Percentiles rank a stretch among this genome's conserved stretches.
These are phyloP conservation scores for Gallirallus australis DNA, from an alignment of 2,797 vertebrate species.

Conservation along the genomic window DNA sequence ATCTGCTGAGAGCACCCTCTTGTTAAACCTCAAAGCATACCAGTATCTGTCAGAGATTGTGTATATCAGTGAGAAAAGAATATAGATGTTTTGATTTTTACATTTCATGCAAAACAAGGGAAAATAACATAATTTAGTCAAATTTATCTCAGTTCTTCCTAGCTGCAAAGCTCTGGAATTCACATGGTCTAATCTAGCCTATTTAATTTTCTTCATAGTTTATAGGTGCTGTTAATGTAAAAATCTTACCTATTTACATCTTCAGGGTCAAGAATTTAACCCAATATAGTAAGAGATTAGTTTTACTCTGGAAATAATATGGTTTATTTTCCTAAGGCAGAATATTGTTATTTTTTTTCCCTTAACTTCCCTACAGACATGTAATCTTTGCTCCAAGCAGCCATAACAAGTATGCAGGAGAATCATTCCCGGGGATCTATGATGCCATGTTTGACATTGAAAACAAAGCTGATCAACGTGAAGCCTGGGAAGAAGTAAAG, in stretches of 20 bases:
- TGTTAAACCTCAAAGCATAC: not conserved
- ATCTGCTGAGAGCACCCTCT: not conserved
- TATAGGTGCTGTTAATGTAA: not conserved
- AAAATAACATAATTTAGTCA: not conserved
- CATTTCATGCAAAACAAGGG: not conserved
- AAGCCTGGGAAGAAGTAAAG: constrained; percentile 89
- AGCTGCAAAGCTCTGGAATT: not conserved
- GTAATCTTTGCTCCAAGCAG: constrained; percentile 93
- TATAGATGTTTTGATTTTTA: not conserved
- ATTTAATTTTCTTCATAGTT: not conserved
- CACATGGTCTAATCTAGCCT: not conserved
- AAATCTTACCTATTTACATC: not conserved
- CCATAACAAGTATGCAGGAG: constrained; percentile 92
- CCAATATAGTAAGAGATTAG: not conserved
- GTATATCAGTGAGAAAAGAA: not conserved
- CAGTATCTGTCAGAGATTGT: not conserved
- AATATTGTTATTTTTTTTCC: not conserved
- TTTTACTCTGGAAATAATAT: not conserved
- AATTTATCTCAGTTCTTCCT: not conserved
- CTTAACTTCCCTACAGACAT: constrained; percentile 80
- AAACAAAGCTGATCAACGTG: constrained; percentile 73
- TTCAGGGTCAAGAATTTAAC: not conserved
- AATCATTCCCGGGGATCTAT: constrained; percentile 93
- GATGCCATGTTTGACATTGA: constrained; percentile 90
- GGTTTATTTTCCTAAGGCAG: not conserved